Evolutionary conservation across 1,140 invertebrate species (phyloP), one percentile per base, ranked within the genome.

Genomic region (Drosophila watanabei): DNA sequence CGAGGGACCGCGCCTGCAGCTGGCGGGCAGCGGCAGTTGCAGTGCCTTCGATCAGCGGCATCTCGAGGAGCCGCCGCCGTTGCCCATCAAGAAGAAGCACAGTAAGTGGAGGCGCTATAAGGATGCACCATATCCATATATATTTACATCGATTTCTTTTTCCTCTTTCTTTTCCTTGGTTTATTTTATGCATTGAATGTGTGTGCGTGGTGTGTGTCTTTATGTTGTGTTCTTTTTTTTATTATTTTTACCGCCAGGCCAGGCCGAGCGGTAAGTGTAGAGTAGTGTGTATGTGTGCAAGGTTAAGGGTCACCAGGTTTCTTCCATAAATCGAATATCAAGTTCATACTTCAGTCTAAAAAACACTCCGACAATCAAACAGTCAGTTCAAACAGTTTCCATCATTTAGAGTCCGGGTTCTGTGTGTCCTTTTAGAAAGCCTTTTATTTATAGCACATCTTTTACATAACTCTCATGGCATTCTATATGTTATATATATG

Each of bases 51-150:
- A 86, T 92, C 69, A 72, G 70, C 77, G 93, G 83, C 82, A 95
- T 80, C 10, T 82, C 51, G 95, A 94, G 49, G 95, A 95, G 93
- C 98, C 98, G 60, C 98, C 98, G 46, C 98, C 98, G 52, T 94
- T 98, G 68, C 98, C 98, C 28, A 95, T 97, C 1, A 98, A 98
- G 94, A 98, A 98, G 93, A 97, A 97, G 93, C 97, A 98, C 94
- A 98, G 98, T 99, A 95, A 97, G 97, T 97, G 93, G 84, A 61
- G 60, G 72, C 65, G 57, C 54, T 59, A n/a, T n/a, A n/a, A n/a
- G n/a, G n/a, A n/a, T n/a, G n/a, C 13, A 37, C 51, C 51, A 60
- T 28, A 57, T 75, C 78, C 28, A n/a, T 70, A n/a, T 14, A 68
- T 80, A 87, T 75, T 85, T 77, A 85, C 63, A 83, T 76, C 62